phyloP scores from a whole-genome alignment of 2,113 vertebrate species.

The Mystacornis crossleyi region DNA sequence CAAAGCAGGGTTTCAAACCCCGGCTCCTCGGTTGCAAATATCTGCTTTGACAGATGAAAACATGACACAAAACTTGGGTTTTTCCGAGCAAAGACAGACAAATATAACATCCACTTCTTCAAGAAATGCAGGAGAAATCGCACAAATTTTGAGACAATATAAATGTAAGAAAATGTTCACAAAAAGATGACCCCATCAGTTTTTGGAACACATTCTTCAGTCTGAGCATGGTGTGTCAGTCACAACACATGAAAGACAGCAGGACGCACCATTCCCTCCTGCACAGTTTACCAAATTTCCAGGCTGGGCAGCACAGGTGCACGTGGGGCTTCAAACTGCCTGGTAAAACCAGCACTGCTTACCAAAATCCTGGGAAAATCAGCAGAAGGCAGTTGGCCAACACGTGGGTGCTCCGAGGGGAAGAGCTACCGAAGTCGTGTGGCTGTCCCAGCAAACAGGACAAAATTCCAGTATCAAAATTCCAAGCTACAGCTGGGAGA shows the following conservation, averaged over 20 bases:
- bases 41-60: neutral
- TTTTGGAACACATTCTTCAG: neutral
- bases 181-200: accelerated
- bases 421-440: neutral
- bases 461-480: neutral
- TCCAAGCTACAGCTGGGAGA: neutral
- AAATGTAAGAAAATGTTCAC: neutral
- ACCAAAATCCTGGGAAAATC: neutral
- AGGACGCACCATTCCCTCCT: neutral
- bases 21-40: neutral
- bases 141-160: neutral
- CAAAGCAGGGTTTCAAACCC: neutral
- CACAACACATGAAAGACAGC: too few species aligned
- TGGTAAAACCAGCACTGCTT: neutral
- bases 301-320: neutral
- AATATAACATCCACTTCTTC: neutral
- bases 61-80: accelerated
- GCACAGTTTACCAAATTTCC: neutral
- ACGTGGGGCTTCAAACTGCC: neutral
- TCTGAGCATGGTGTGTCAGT: neutral
- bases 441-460: neutral
- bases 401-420: neutral
- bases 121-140: neutral
- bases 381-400: neutral
- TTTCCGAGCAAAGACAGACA: neutral